Percentiles rank a stretch among this genome's conserved stretches.
Evolutionary conservation across 2,888 invertebrate genomes (phyloP).

Genomic region (Fragum sueziense): DNA sequence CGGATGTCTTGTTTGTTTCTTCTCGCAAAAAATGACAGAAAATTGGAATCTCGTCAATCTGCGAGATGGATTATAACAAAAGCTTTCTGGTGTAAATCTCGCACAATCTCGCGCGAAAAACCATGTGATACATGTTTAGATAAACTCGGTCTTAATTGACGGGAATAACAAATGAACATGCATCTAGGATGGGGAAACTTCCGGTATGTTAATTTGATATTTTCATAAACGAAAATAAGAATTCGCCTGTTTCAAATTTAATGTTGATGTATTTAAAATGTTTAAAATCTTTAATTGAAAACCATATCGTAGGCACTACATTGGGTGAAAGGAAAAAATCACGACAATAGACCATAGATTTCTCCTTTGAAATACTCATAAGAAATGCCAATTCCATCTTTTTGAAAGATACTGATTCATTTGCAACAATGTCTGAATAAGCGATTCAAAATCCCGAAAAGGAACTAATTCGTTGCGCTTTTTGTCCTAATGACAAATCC

Average conservation of each 20-base stretch:
- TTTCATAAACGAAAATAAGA: too few species aligned
- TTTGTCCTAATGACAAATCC: slow-evolving; percentile 28
- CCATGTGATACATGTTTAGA: slow-evolving; percentile 13
- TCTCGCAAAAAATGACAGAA: neutral
- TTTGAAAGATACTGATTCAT: too few species aligned
- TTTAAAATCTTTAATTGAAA: too few species aligned
- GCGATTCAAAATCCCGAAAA: neutral
- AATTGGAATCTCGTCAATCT: slow-evolving; percentile 19
- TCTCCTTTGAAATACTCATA: too few species aligned
- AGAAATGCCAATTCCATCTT: too few species aligned
- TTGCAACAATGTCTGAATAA: neutral
- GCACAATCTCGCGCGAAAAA: slow-evolving; percentile 5
- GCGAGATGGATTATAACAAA: slow-evolving; percentile 13
- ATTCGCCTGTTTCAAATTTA: too few species aligned
- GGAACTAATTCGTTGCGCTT: neutral
- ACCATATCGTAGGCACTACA: too few species aligned
- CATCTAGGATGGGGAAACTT: neutral
- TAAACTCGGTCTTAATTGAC: slow-evolving; percentile 21
- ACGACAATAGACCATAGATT: too few species aligned
- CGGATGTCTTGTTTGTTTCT: slow-evolving; percentile 1
- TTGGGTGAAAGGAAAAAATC: too few species aligned
- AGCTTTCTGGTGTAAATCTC: slow-evolving; percentile 27
- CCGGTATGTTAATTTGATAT: slow-evolving; percentile 5
- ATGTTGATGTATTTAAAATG: too few species aligned
- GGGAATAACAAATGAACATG: slow-evolving; percentile 7